A percentile compares a stretch with the other conserved stretches of the same genome.
phyloP scores from a whole-genome alignment of 2,888 invertebrate species.

The Eupithecia vulgata region DNA sequence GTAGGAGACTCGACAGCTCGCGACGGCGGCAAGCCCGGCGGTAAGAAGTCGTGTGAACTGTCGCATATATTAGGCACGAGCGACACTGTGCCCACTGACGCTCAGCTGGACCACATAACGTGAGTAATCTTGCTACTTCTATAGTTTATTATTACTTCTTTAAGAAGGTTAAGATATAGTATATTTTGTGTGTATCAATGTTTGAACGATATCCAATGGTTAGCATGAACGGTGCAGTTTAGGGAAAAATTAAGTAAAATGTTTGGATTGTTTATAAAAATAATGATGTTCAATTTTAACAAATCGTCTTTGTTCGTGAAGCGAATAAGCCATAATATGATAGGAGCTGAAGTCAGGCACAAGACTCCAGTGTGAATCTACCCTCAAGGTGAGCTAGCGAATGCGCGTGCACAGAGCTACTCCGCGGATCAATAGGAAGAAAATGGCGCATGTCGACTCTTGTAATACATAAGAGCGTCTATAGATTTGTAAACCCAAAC shows the following conservation, averaged over 20 bases:
- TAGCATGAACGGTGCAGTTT: neutral
- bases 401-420: no score
- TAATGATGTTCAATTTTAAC: neutral
- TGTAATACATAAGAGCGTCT: no score
- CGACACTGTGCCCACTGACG: conserved; percentile 89
- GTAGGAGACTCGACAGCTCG: conserved; percentile 93
- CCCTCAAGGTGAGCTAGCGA: no score
- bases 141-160: conserved; percentile 6
- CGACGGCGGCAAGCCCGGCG: conserved; percentile 85
- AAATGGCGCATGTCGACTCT: no score
- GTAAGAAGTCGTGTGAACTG: conserved; percentile 89
- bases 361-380: no score
- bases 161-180: neutral
- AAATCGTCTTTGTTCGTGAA: neutral
- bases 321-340: no score
- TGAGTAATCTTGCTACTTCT: conserved; percentile 58
- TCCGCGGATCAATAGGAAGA: no score
- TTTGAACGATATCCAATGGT: neutral
- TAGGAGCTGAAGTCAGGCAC: no score
- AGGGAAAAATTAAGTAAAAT: neutral
- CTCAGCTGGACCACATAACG: conserved; percentile 89
- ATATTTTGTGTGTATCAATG: neutral
- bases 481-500: no score
- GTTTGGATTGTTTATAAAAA: neutral
- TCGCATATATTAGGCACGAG: conserved; percentile 96